phyloP scores from a whole-genome alignment of 2,888 invertebrate species.

The Meandrusa payeni region DNA sequence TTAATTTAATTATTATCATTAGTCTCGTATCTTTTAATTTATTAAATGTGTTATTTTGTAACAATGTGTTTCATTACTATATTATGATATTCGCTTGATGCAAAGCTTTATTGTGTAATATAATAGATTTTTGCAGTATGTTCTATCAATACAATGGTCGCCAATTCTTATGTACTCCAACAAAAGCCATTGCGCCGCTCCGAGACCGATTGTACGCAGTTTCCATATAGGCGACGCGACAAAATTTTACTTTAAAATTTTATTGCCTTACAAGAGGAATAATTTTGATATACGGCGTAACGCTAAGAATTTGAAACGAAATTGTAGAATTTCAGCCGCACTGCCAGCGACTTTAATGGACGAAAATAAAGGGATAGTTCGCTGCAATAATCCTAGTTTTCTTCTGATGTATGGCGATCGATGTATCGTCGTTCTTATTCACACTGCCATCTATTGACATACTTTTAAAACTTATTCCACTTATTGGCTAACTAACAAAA shows the following conservation, averaged over 20 bases:
- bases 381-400: slow-evolving; percentile 14
- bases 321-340: slow-evolving; percentile 20
- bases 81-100: no score
- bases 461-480: neutral
- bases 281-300: slow-evolving; percentile 49
- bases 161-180: slow-evolving; percentile 9
- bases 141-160: no score
- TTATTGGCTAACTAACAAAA: neutral
- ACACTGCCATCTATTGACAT: slow-evolving; percentile 11
- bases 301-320: slow-evolving; percentile 21
- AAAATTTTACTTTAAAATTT: slow-evolving; percentile 62
- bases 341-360: slow-evolving; percentile 20
- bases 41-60: no score
- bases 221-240: slow-evolving; percentile 33
- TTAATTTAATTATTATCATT: no score
- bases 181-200: slow-evolving; percentile 26
- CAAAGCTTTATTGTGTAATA: no score
- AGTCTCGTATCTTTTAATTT: no score
- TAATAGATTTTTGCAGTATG: no score
- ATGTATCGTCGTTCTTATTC: slow-evolving; percentile 9
- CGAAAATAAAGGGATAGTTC: slow-evolving; percentile 1
- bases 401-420: slow-evolving; percentile 4
- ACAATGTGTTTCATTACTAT: no score
- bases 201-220: slow-evolving; percentile 27
- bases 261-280: slow-evolving; percentile 52